phyloP scores from a whole-genome alignment of 2,888 invertebrate genomes.

The Nesidiocoris tenuis region DNA sequence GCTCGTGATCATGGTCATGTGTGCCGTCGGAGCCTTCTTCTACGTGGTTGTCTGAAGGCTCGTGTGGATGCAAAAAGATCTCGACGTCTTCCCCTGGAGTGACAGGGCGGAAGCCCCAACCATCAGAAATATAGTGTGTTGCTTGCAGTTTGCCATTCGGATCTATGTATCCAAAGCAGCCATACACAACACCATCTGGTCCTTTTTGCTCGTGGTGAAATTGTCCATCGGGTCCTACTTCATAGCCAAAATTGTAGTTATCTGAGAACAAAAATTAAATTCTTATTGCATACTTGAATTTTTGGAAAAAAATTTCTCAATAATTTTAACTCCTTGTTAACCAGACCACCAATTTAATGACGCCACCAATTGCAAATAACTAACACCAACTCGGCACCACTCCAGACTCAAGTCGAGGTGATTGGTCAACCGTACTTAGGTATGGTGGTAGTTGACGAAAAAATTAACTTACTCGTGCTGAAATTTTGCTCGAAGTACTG shows the following conservation, averaged over 20 bases:
- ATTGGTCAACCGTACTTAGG: too few species aligned
- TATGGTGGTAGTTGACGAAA: too few species aligned
- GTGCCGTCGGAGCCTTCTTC: constrained; percentile 53
- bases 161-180: constrained; percentile 76
- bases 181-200: constrained; percentile 74
- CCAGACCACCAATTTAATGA: too few species aligned
- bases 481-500: constrained; percentile 76
- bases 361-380: too few species aligned
- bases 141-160: constrained; percentile 65
- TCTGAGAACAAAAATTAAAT: constrained; percentile 56
- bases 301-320: too few species aligned
- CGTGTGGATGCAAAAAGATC: constrained; percentile 61
- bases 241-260: constrained; percentile 75
- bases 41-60: constrained; percentile 51
- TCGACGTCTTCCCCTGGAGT: constrained; percentile 69
- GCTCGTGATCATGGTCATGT: constrained; percentile 44
- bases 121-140: constrained; percentile 75
- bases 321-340: too few species aligned
- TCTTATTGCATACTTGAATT: not conserved
- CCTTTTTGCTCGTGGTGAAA: constrained; percentile 77
- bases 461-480: constrained; percentile 73
- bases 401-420: too few species aligned
- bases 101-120: constrained; percentile 73
- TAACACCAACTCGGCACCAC: too few species aligned
- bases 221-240: constrained; percentile 71